A percentile compares a stretch with the other conserved stretches of the same genome.
These are phyloP conservation scores for Halictus ligatus DNA, from an alignment of 2,888 invertebrate genomes.

Conservation along the genomic window DNA sequence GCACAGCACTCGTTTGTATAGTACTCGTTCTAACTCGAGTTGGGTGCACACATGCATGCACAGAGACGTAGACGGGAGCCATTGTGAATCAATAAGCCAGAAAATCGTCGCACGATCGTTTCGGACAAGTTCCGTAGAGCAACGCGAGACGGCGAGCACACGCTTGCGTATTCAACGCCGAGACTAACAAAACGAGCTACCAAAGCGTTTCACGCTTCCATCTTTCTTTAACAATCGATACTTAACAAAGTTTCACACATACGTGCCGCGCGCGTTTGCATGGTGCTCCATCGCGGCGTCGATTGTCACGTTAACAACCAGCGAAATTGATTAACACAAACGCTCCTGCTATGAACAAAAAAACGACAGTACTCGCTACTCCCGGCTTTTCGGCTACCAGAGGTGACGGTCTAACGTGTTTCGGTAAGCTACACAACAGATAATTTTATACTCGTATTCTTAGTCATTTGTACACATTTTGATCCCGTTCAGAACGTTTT, in stretches of 20 bases:
- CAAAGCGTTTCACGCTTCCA: slow-evolving; percentile 38
- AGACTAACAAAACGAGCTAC: slow-evolving; percentile 46
- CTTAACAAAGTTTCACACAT: slow-evolving; percentile 18
- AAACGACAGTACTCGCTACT: slow-evolving; percentile 62
- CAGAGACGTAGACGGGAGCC: slow-evolving; percentile 76
- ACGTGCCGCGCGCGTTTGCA: slow-evolving; percentile 22
- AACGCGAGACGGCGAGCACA: slow-evolving; percentile 26
- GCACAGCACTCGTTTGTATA: not conserved
- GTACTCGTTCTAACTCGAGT: slow-evolving; percentile 71
- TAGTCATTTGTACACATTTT: slow-evolving; percentile 57
- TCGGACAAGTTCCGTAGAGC: slow-evolving; percentile 4
- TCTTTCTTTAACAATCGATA: slow-evolving; percentile 32
- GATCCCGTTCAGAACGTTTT: slow-evolving; percentile 34
- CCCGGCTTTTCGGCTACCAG: slow-evolving; percentile 77
- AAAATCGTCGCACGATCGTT: slow-evolving; percentile 31
- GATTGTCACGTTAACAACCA: slow-evolving; percentile 21
- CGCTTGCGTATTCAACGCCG: slow-evolving; percentile 41
- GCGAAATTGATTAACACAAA: slow-evolving; percentile 78
- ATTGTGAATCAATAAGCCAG: slow-evolving; percentile 79
- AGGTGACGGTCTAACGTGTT: slow-evolving; percentile 81
- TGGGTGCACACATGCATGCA: slow-evolving; percentile 81
- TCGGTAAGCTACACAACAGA: slow-evolving; percentile 80
- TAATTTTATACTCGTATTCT: slow-evolving; percentile 61
- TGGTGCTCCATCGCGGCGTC: slow-evolving; percentile 28
- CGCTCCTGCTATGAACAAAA: slow-evolving; percentile 71